These are phyloP conservation scores for Orthonychiurus folsomi DNA, from an alignment of 2,888 invertebrate species.

Conservation along the genomic window DNA sequence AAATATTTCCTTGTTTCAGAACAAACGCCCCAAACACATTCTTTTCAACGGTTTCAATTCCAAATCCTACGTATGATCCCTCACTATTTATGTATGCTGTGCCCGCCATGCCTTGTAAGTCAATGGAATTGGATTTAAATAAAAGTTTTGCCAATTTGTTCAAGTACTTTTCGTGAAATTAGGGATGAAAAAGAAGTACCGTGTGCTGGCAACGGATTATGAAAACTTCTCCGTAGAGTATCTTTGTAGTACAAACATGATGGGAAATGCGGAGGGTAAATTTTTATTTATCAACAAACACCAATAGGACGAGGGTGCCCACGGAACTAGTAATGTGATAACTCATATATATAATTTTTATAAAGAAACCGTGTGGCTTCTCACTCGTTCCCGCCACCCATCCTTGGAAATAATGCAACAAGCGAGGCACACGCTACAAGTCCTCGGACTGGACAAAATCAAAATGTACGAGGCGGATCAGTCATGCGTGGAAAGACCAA, in stretches of 20 bases:
- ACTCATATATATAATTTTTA: neutral
- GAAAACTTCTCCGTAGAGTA: slow-evolving; percentile 42
- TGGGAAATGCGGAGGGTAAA: slow-evolving; percentile 37
- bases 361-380: slow-evolving; percentile 52
- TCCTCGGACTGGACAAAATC: slow-evolving; percentile 37
- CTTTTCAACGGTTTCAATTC: slow-evolving; percentile 22
- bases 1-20: slow-evolving; percentile 10
- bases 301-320: too few relatives aligned
- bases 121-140: neutral
- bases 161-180: neutral
- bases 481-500: slow-evolving; percentile 38
- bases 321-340: too few relatives aligned
- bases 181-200: slow-evolving; percentile 41
- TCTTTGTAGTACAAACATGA: slow-evolving; percentile 41
- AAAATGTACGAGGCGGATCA: slow-evolving; percentile 40
- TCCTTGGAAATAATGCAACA: slow-evolving; percentile 51
- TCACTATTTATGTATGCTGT: slow-evolving; percentile 24
- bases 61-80: slow-evolving; percentile 23
- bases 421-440: slow-evolving; percentile 43
- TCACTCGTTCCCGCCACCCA: slow-evolving; percentile 56
- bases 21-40: slow-evolving; percentile 27
- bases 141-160: neutral
- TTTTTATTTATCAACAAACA: too few relatives aligned
- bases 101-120: slow-evolving; percentile 30
- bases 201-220: slow-evolving; percentile 41